These are phyloP conservation scores for Tinea pellionella DNA, from an alignment of 2,888 invertebrate species.

Conservation along the genomic window DNA sequence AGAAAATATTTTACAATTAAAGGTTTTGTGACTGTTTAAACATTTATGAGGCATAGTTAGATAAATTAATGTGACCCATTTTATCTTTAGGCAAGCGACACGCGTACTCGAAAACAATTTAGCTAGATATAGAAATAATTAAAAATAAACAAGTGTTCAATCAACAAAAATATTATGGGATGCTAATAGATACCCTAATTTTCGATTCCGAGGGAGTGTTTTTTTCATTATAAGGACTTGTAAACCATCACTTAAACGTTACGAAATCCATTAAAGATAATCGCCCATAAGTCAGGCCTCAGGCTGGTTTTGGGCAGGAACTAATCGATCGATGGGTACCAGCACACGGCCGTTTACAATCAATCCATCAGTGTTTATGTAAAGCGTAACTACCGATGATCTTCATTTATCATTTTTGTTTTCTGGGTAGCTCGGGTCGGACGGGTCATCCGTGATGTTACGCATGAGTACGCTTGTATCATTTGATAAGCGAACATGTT, in stretches of 20 bases:
- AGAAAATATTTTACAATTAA: not conserved
- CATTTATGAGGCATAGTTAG: not conserved
- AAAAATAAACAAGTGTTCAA: not conserved
- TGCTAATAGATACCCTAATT: slow-evolving; percentile 9
- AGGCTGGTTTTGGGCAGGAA: slow-evolving; percentile 46
- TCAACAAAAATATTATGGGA: not conserved
- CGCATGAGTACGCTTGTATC: not conserved
- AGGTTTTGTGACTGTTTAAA: not conserved
- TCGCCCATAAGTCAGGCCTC: slow-evolving; percentile 47
- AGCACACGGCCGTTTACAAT: slow-evolving; percentile 55
- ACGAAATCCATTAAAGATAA: slow-evolving; percentile 63
- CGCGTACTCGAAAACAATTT: not conserved
- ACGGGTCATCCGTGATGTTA: slow-evolving; percentile 5
- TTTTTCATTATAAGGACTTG: slow-evolving; percentile 12
- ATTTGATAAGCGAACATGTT: slow-evolving; percentile 1
- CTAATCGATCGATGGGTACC: slow-evolving; percentile 61
- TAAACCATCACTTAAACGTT: slow-evolving; percentile 20
- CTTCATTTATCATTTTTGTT: slow-evolving; percentile 65
- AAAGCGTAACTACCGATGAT: slow-evolving; percentile 61
- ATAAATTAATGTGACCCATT: not conserved
- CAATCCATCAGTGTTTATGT: slow-evolving; percentile 67
- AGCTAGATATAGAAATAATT: not conserved
- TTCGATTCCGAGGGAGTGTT: not conserved
- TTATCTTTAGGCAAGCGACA: not conserved
- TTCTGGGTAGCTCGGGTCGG: slow-evolving; percentile 44